Base-by-base conservation (phyloP, 1,140 invertebrate species). In the Bursaphelenchus mucronatus region DNA sequence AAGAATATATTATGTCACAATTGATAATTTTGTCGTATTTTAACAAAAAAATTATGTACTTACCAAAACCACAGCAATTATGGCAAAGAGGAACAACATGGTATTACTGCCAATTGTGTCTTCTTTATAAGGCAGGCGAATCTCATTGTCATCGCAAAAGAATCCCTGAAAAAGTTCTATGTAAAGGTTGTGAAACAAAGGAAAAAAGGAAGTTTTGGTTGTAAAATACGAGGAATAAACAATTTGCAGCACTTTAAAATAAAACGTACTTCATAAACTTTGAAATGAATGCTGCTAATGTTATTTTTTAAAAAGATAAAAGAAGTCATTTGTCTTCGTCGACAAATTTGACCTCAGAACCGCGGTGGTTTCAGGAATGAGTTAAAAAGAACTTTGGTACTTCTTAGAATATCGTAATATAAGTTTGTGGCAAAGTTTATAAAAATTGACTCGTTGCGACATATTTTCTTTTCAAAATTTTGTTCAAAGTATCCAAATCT, bases 141-240 rank as follows among this genome's bases (percentile, higher is more conserved):
- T 78, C 45, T 81, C 76, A 46, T 73, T 66, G 30, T 73, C 71
- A 41, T 76, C 66, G 57, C 71, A 73, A 51, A 73, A 73, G 68
- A 76, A 73, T n/a, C 71, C 71, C 73, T 76, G 44, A 69, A 67
- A 39, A 11, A 13, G 5, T 15, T 3, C 5, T 30, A 5, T 5
- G 5, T 15, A 50, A 17, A 17, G 5, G 6, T 50, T 17, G 8
- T 17, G 55, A 41, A 19, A 21, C 13, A 63, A 8, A n/a, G n/a
- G n/a, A n/a, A n/a, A n/a, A n/a, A n/a, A n/a, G n/a, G n/a, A n/a
- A n/a, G n/a, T n/a, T n/a, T n/a, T n/a, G n/a, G n/a, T n/a, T n/a
- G 5, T 61, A 67, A 1, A 46, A 47, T 30, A 30, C 30, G 30
- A n/a, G n/a, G n/a, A n/a, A n/a, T n/a, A n/a, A n/a, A n/a, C n/a